phyloP scores from a whole-genome alignment of 2,888 invertebrate species.

The Andrena trimmerana region DNA sequence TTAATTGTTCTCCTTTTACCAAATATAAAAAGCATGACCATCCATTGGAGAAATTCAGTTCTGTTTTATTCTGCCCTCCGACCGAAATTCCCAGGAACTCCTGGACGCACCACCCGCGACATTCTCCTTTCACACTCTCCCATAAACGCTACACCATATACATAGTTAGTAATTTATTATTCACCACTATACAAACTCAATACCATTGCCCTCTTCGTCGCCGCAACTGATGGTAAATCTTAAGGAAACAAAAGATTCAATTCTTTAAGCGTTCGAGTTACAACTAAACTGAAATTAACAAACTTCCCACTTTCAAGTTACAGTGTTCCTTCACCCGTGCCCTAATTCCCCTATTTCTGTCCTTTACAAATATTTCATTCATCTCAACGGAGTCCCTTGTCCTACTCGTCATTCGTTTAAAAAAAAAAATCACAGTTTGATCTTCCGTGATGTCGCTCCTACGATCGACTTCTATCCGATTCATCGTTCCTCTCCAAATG shows the following conservation, averaged over 20 bases:
- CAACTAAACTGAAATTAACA: neutral
- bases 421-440: constrained; percentile 11
- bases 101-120: neutral
- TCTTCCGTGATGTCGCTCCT: neutral
- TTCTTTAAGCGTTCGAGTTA: neutral
- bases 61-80: neutral
- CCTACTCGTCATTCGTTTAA: neutral
- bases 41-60: neutral
- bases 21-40: neutral
- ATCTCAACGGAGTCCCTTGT: neutral
- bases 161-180: constrained; percentile 3
- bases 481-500: too few relatives aligned
- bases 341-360: neutral
- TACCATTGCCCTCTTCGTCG: neutral
- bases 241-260: neutral
- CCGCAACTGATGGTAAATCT: neutral
- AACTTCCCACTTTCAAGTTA: neutral
- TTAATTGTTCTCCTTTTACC: neutral
- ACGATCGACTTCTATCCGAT: too few relatives aligned
- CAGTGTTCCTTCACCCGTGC: neutral
- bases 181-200: constrained; percentile 1
- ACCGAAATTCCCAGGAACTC: neutral
- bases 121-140: too few relatives aligned
- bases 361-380: neutral
- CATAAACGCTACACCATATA: too few relatives aligned